Base-by-base conservation (phyloP, 2,113 vertebrate genomes). In the Tachycineta bicolor region DNA sequence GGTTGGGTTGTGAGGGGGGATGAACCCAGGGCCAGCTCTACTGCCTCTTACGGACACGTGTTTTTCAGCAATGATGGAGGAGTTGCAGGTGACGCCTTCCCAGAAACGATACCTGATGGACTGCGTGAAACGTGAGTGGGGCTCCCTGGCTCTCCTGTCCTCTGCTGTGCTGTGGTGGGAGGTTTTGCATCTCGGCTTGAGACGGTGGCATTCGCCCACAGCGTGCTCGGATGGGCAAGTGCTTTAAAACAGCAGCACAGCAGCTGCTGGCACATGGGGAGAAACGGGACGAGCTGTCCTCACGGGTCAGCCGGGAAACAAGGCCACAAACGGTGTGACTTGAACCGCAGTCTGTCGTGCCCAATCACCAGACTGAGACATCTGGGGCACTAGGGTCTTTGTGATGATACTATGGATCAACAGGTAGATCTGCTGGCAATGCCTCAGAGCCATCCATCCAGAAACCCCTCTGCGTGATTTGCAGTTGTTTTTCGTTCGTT, bases 31-130 rank as follows among this genome's bases (percentile, higher is more conserved):
- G 15, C 8, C 21, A 33, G 6, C 26, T 33, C 7, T 26, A 62
- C 62, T 33, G 25, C 31, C 8, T 14, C n/a, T 59, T 69, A 74
- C 4, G 10, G 7, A 4, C 25, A 5, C 5, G 69, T 93, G 25
- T 97, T 63, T 97, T 97, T 44, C 96, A 99, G 99, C 93, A 22
- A 99, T 99, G 98, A 99, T 99, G 98, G 96, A 98, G 91, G 98
- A 99, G 91, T 98, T 98, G 15, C 98, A 90, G 37, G 96, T 99
- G 87, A 98, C 97, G 3, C 96, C 63, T 56, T 97, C 98, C 84
- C 98, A 99, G 89, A 98, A 97, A 93, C 98, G 98, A 59, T 96
- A 98, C 94, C 97, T 99, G 92, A 97, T 96, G 90, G 95, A 97
- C 65, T 95, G 80, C 28, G 50, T 99, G 67, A 97, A 98, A 89